Evolutionary conservation across 2,113 vertebrate genomes (phyloP).

Genomic region (Pseudorasbora parva): DNA sequence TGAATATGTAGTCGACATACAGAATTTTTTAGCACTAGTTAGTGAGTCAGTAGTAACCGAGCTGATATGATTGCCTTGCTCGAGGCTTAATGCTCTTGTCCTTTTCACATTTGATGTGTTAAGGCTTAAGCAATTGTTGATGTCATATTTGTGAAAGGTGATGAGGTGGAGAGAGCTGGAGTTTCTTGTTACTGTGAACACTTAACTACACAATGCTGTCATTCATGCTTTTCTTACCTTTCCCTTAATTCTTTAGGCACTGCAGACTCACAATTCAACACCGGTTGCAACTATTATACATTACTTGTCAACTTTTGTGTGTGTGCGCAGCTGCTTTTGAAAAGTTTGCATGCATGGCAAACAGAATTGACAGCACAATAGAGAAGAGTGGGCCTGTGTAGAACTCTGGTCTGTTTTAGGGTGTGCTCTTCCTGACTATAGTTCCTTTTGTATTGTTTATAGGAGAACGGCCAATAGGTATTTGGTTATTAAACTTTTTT

Average conservation of each 20-base stretch:
- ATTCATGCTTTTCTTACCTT: slow-evolving; percentile 20
- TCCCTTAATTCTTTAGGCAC: slow-evolving; percentile 33
- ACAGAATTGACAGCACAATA: not conserved
- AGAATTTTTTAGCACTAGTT: not conserved
- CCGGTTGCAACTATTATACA: not conserved
- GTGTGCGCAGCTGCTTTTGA: not conserved
- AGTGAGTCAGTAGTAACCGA: not conserved
- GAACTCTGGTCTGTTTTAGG: not conserved
- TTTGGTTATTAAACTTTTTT: not conserved
- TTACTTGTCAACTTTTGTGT: slow-evolving; percentile 9
- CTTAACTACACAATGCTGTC: slow-evolving; percentile 8
- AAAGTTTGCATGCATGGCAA: slow-evolving; percentile 18
- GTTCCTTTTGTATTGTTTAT: not conserved
- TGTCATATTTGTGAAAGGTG: slow-evolving; percentile 34
- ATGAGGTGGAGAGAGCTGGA: slow-evolving; percentile 29
- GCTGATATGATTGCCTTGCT: slow-evolving; percentile 4
- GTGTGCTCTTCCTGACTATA: slow-evolving; percentile 12
- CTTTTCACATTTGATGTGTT: slow-evolving; percentile 32
- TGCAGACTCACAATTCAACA: slow-evolving; percentile 7
- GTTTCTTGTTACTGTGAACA: slow-evolving; percentile 29
- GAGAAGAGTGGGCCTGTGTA: not conserved
- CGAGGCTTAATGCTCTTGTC: slow-evolving; percentile 22
- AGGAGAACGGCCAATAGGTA: not conserved
- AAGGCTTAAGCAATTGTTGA: slow-evolving; percentile 24
- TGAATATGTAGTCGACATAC: not conserved